Evolutionary conservation across 2,113 vertebrate species (phyloP), one percentile per base, ranked within the genome.

Genomic region (Lampris megalopsis): DNA sequence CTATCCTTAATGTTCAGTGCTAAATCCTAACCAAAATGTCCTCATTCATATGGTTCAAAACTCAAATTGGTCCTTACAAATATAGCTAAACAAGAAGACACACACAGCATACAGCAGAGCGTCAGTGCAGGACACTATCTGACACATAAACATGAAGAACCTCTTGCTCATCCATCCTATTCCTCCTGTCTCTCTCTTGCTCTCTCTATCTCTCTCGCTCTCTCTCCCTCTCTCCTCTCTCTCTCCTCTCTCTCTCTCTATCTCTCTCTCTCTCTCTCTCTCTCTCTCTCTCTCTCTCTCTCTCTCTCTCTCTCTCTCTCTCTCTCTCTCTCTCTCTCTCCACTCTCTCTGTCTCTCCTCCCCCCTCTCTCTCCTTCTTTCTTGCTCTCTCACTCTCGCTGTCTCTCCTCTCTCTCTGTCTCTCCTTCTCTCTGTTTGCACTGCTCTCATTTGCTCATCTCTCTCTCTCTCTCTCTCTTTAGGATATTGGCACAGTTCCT

Each of bases 71-170:
- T 24, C 24, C 24, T 24, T 24, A 24, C 37, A 35, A 11, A 42
- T n/a, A 42, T 50, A 41, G 13, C 13, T 3, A 38, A 47, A 59
- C 42, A 63, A 40, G 47, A 13, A 64, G 42, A 64, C 62, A 64
- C 62, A 37, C 42, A 47, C 47, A 48, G 6, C 45, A 50, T 6
- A 49, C 63, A 72, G 64, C 60, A 64, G 24, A 24, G 24, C 24
- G 24, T 24, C 24, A 24, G 24, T 24, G 24, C 24, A 24, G 24
- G 24, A 24, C 24, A 24, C 24, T 24, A 24, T 24, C 24, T 24
- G 24, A 68, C 66, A 87, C 69, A 79, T 74, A 81, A 67, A 77
- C 70, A 79, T 7, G 41, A 36, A 52, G 69, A 75, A 6, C 37
- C 41, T 77, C 60, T 72, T 68, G 65, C 38, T 84, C 66, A 61